Evolutionary conservation across 2,797 vertebrate species (phyloP).

Genomic region (Mus caroli): DNA sequence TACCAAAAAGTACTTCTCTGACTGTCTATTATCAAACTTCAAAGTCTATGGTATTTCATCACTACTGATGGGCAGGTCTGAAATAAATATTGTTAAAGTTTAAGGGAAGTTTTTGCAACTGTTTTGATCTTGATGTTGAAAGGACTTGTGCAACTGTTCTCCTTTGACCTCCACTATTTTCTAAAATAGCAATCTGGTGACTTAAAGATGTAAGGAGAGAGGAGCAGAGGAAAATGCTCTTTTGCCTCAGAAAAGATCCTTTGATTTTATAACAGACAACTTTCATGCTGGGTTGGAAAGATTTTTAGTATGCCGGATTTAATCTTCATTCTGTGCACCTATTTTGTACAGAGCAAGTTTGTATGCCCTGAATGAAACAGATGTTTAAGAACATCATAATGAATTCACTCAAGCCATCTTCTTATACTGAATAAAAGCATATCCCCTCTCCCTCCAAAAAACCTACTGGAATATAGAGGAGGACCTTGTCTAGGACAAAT

Average conservation of each 20-base stretch:
- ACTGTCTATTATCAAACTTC: conserved; percentile 19
- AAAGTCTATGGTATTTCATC: conserved; percentile 43
- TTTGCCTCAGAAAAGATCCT: conserved; percentile 35
- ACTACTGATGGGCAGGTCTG: conserved; percentile 15
- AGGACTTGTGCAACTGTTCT: conserved; percentile 42
- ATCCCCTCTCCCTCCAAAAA: background rate
- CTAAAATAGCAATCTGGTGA: background rate
- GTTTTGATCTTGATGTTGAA: conserved; percentile 38
- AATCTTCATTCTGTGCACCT: background rate
- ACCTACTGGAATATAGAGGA: background rate
- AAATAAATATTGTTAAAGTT: conserved; percentile 44
- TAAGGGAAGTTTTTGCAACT: conserved; percentile 34
- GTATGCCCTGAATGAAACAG: background rate
- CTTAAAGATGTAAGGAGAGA: background rate
- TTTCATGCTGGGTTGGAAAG: background rate
- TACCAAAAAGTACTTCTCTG: background rate
- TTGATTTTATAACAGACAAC: background rate
- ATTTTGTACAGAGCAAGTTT: background rate
- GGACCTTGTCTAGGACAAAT: background rate
- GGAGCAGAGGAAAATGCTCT: background rate
- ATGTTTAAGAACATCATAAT: background rate
- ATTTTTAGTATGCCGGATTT: background rate
- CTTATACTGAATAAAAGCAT: background rate
- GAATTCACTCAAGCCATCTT: background rate
- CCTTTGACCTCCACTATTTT: background rate